Evolutionary conservation across 92 coral and sea anemone species (phyloP), one percentile per base, ranked within the genome.

Genomic region (Epizoanthus scotinus): DNA sequence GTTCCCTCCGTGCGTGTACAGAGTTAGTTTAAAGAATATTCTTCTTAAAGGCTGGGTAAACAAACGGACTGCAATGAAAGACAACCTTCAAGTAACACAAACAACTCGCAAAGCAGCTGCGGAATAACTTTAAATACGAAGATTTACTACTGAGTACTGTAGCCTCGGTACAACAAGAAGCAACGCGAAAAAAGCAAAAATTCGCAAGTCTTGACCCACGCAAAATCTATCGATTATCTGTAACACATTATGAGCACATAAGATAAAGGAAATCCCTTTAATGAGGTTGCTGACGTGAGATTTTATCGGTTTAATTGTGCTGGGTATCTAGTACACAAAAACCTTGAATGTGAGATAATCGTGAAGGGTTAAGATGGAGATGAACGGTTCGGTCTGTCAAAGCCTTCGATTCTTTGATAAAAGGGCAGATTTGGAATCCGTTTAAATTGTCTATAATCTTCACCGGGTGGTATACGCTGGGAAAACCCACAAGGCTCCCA

Each of bases 11-110:
- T 64, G 73, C 72, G 71, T 67, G 83, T 67, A 38, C 64, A 52
- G 44, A 79, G 73, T 67, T 62, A 50, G 74, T 40, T 27, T 36
- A 50, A 12, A 79, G 63, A 47, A 64, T 79, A 63, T 28, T 64
- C 73, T 64, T 79, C 74, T 64, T 79, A 62, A 67, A 83, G 79
- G 73, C 68, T 78, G 87, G 61, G 85, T 84, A 84, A 84, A 88
- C 82, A 88, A 22, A 49, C 71, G 71, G 70, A 29, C 71, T 79
- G 71, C 57, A 40, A 82, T 63, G 77, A 84, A 65, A 84, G 88
- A 79, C 83, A 84, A 84, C 88, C 85, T 72, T 71, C 85, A 71
- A 42, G 31, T 61, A 78, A 71, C 66, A 54, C 82, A 84, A 84
- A 88, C 85, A 84, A 65, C 67, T 17, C 28, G 24, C 77, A 58